Conservation (phyloP, 2,113 vertebrate genomes). For the Cololabis saira region DNA sequence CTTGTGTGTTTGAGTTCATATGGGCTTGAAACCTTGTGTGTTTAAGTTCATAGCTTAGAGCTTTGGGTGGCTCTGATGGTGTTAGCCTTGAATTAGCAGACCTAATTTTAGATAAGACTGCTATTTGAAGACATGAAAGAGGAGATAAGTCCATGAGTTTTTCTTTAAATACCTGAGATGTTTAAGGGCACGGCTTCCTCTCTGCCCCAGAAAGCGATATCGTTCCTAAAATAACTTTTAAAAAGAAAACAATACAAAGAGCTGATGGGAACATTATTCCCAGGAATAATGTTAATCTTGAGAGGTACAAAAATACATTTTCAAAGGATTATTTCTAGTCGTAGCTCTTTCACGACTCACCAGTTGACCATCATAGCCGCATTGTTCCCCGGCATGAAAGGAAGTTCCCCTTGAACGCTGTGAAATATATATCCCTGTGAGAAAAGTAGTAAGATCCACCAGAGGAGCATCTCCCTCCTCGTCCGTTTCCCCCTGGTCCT, state of each 20-base stretch:
- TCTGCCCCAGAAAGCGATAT: slow-evolving; percentile 13
- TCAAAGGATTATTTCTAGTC: background rate
- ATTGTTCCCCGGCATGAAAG: slow-evolving; percentile 90
- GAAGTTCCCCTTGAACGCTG: slow-evolving; percentile 86
- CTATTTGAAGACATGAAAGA: slow-evolving; percentile 24
- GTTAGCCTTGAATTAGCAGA: slow-evolving; percentile 45
- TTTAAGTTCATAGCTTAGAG: background rate
- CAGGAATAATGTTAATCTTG: background rate
- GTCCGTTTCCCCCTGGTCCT: slow-evolving; percentile 65
- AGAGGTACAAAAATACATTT: background rate
- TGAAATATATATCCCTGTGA: slow-evolving; percentile 71
- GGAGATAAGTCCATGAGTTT: slow-evolving; percentile 44
- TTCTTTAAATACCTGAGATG: slow-evolving; percentile 37
- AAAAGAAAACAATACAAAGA: background rate
- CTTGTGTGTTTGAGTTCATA: background rate
- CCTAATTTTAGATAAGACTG: slow-evolving; percentile 50
- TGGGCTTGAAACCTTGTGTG: background rate
- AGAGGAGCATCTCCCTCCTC: slow-evolving; percentile 77
- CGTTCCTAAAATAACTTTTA: slow-evolving; percentile 51
- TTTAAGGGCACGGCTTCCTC: slow-evolving; percentile 19
- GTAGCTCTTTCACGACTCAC: slow-evolving; percentile 81
- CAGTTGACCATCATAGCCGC: slow-evolving; percentile 94
- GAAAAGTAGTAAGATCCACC: slow-evolving; percentile 85
- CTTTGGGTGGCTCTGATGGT: background rate
- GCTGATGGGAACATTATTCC: background rate